Conservation (phyloP, 2,113 vertebrate species). For the Petrocephalus zakoni region DNA sequence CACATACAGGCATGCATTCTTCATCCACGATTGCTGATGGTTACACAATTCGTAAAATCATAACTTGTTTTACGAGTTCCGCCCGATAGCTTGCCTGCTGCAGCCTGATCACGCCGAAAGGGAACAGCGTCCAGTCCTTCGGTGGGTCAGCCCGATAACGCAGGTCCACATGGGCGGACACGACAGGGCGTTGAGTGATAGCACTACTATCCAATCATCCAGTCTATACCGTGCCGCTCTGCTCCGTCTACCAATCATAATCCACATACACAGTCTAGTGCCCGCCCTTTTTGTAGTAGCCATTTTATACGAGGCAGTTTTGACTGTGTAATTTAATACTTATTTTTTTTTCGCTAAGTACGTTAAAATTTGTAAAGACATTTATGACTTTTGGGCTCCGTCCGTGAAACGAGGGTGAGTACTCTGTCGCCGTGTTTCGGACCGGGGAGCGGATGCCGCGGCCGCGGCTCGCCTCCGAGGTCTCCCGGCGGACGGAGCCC, state of each 20-base stretch:
- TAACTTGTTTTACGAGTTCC: not conserved
- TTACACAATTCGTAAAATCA: not conserved
- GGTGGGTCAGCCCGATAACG: not conserved
- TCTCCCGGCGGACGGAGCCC: not conserved
- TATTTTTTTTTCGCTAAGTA: not conserved
- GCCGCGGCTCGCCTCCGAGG: not conserved
- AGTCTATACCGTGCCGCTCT: not conserved
- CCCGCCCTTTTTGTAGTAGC: slow-evolving; percentile 48
- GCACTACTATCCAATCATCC: slow-evolving; percentile 42
- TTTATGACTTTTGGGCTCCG: not conserved
- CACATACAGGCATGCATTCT: not conserved
- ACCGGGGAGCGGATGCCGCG: not conserved
- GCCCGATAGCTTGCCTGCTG: not conserved
- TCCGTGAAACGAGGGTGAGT: not conserved
- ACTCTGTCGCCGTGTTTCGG: not conserved
- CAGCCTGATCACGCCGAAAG: not conserved
- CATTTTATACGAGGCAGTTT: slow-evolving; percentile 48
- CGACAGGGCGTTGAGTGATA: not conserved
- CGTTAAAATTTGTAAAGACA: not conserved
- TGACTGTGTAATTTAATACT: not conserved
- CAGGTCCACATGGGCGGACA: not conserved
- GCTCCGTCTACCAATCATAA: slow-evolving; percentile 40
- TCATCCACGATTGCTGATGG: not conserved
- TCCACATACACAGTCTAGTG: not conserved
- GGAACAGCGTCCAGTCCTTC: not conserved